phyloP scores from a whole-genome alignment of 2,888 invertebrate genomes.

The Spilarctia lutea region DNA sequence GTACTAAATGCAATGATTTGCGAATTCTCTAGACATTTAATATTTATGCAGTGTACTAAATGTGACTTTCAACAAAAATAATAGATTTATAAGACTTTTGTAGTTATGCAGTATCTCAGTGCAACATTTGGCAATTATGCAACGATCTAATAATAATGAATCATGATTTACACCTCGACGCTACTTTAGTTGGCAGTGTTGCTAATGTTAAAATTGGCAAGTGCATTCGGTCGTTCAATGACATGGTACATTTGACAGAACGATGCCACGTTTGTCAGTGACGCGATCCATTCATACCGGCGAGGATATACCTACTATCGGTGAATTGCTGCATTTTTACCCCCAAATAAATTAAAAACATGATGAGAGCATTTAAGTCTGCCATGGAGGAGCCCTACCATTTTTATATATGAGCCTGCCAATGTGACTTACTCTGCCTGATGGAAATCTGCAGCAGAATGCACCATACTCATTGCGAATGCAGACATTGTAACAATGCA shows the following conservation, averaged over 20 bases:
- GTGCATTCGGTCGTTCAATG: slow-evolving; percentile 65
- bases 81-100: slow-evolving; percentile 6
- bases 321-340: not conserved
- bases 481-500: no score
- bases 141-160: slow-evolving; percentile 58
- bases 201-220: slow-evolving; percentile 55
- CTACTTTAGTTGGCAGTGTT: slow-evolving; percentile 40
- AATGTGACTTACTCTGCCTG: no score
- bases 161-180: slow-evolving; percentile 52
- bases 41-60: not conserved
- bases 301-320: not conserved
- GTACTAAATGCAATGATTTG: not conserved
- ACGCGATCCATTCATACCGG: slow-evolving; percentile 74
- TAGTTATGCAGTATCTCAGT: slow-evolving; percentile 32
- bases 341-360: not conserved
- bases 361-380: not conserved
- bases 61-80: not conserved
- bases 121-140: slow-evolving; percentile 53
- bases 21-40: not conserved
- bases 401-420: no score
- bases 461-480: no score
- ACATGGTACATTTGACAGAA: slow-evolving; percentile 62
- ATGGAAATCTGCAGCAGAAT: no score
- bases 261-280: slow-evolving; percentile 50
- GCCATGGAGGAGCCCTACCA: not conserved